Evolutionary conservation across 1,140 invertebrate species (phyloP).

Genomic region (Gonatopus flavifemur): DNA sequence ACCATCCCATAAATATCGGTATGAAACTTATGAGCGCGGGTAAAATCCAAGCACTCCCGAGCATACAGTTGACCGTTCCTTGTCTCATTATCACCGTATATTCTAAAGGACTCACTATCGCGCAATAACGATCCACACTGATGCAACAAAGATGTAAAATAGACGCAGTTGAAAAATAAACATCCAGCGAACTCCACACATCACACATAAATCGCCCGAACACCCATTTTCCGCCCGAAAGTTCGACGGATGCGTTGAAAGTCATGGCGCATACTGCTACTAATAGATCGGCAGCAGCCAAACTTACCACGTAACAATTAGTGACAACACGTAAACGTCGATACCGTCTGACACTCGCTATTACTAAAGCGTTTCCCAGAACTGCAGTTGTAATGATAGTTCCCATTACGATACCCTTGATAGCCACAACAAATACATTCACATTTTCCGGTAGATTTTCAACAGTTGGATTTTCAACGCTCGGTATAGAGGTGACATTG

Average conservation of each 20-base stretch:
- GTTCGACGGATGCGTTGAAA: slow-evolving; percentile 86
- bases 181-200: slow-evolving; percentile 94
- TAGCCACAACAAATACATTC: slow-evolving; percentile 59
- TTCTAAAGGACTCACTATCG: slow-evolving; percentile 85
- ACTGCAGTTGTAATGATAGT: slow-evolving; percentile 85
- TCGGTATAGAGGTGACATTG: slow-evolving; percentile 39
- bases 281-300: slow-evolving; percentile 88
- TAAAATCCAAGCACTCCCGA: slow-evolving; percentile 85
- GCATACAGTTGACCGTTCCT: slow-evolving; percentile 77
- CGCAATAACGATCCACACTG: slow-evolving; percentile 89
- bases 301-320: slow-evolving; percentile 93
- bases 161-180: slow-evolving; percentile 92
- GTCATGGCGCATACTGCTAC: slow-evolving; percentile 93
- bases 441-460: slow-evolving; percentile 47
- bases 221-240: slow-evolving; percentile 79
- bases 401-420: slow-evolving; percentile 76
- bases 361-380: slow-evolving; percentile 84
- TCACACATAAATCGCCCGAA: slow-evolving; percentile 91
- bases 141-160: slow-evolving; percentile 95
- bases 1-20: slow-evolving; percentile 92
- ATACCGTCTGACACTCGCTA: slow-evolving; percentile 75
- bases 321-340: slow-evolving; percentile 84
- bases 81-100: slow-evolving; percentile 87
- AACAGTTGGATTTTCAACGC: slow-evolving; percentile 44
- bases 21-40: slow-evolving; percentile 93